A percentile compares a stretch with the other conserved stretches of the same genome.
phyloP scores from a whole-genome alignment of 2,888 invertebrate species.

The Tiliacea citrago region DNA sequence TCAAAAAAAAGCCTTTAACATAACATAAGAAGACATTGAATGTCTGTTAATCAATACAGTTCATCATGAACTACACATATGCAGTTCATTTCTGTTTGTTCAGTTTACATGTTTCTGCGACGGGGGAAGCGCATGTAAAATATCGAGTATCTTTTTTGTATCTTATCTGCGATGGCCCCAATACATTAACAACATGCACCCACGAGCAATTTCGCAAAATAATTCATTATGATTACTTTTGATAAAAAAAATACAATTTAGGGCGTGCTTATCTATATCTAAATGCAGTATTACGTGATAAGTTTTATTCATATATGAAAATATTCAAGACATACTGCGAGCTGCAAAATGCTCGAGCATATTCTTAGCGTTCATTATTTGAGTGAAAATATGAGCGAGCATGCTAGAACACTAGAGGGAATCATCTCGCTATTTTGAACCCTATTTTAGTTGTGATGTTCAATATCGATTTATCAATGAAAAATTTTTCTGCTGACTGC shows the following conservation, averaged over 20 bases:
- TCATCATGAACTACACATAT: not conserved
- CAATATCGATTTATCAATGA: not conserved
- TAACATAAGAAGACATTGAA: not conserved
- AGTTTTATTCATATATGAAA: constrained; percentile 1
- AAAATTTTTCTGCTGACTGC: not conserved
- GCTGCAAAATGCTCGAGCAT: not conserved
- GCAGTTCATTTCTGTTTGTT: constrained; percentile 1
- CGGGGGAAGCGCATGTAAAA: not conserved
- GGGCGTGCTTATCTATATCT: constrained; percentile 31
- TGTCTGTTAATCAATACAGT: not conserved
- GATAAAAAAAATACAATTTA: constrained; percentile 17
- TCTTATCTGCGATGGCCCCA: constrained; percentile 10
- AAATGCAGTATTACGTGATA: constrained; percentile 17
- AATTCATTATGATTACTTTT: constrained; percentile 19
- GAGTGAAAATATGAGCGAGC: not conserved
- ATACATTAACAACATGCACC: not conserved
- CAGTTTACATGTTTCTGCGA: constrained; percentile 3
- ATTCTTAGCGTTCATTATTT: not conserved
- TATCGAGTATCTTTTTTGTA: constrained; percentile 1
- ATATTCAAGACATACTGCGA: constrained; percentile 71
- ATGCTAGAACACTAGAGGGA: not conserved
- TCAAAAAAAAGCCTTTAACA: not conserved
- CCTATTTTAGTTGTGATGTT: not conserved
- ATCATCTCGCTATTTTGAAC: not conserved
- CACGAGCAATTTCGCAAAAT: constrained; percentile 5